Percentiles rank a stretch among this genome's conserved stretches.
Conservation (phyloP, 92 coral and sea anemone species). For the Paragorgia papillata region DNA sequence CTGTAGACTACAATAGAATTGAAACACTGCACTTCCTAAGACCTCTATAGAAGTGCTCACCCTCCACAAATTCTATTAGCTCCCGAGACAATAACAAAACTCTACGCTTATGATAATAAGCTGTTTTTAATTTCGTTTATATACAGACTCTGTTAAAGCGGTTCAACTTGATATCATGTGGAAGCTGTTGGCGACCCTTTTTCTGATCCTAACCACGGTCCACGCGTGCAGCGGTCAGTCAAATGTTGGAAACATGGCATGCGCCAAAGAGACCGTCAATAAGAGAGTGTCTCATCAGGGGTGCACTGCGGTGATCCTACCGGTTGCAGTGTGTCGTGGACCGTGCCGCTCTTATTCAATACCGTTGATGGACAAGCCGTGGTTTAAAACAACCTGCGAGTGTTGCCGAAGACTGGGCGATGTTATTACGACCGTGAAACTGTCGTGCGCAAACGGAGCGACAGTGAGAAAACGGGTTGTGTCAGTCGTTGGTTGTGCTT, state of each 20-base stretch:
- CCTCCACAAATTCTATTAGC: too few relatives aligned
- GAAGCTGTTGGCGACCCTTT: background rate
- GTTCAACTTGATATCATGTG: background rate
- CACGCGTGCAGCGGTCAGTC: background rate
- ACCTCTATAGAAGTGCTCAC: too few relatives aligned
- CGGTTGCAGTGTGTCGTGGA: slow-evolving; percentile 62
- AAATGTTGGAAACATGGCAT: slow-evolving; percentile 5
- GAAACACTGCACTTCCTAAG: too few relatives aligned
- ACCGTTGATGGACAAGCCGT: slow-evolving; percentile 58
- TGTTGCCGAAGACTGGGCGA: slow-evolving; percentile 60
- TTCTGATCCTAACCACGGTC: background rate
- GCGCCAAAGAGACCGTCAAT: slow-evolving; percentile 43
- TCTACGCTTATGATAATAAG: too few relatives aligned
- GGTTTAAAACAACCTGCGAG: slow-evolving; percentile 60
- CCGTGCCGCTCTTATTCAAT: slow-evolving; percentile 59
- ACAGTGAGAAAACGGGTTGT: background rate
- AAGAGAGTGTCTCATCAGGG: slow-evolving; percentile 47
- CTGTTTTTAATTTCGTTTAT: too few relatives aligned
- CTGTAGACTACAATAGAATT: too few relatives aligned
- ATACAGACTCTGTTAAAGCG: background rate
- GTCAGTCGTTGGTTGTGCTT: background rate
- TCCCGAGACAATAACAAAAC: too few relatives aligned
- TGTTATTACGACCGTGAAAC: background rate
- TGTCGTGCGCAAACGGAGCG: slow-evolving; percentile 5
- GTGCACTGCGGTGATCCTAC: slow-evolving; percentile 46